Evolutionary conservation across 2,113 vertebrate species (phyloP).

Genomic region (Strix aluco): DNA sequence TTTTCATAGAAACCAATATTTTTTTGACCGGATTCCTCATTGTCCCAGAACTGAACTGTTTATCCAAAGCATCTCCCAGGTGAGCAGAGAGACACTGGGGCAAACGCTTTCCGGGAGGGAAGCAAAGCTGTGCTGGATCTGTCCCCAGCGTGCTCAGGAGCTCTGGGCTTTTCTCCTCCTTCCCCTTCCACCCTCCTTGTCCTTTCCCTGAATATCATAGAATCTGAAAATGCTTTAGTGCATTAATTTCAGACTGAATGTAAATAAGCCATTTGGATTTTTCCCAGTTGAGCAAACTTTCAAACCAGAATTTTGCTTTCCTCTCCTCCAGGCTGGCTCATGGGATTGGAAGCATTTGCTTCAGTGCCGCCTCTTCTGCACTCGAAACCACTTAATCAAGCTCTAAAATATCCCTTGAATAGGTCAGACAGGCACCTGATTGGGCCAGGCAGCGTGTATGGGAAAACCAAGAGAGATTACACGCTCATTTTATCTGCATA

Average conservation of each 20-base stretch:
- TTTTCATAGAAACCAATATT: constrained; percentile 7
- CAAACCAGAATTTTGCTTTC: neutral
- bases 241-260: constrained; percentile 17
- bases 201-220: neutral
- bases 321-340: neutral
- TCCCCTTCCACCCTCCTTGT: neutral
- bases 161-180: neutral
- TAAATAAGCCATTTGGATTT: neutral
- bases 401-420: neutral
- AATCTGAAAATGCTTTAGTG: neutral
- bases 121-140: neutral
- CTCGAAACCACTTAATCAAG: constrained; percentile 1
- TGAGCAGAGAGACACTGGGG: neutral
- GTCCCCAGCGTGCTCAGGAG: neutral
- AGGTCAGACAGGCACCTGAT: neutral
- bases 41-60: neutral
- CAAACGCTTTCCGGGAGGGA: neutral
- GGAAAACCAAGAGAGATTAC: neutral
- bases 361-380: neutral
- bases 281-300: neutral
- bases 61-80: neutral
- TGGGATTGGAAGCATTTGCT: neutral
- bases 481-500: neutral
- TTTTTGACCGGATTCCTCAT: neutral
- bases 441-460: neutral